These are phyloP conservation scores for Suillia variegata DNA, from an alignment of 2,888 invertebrate genomes.

Conservation along the genomic window DNA sequence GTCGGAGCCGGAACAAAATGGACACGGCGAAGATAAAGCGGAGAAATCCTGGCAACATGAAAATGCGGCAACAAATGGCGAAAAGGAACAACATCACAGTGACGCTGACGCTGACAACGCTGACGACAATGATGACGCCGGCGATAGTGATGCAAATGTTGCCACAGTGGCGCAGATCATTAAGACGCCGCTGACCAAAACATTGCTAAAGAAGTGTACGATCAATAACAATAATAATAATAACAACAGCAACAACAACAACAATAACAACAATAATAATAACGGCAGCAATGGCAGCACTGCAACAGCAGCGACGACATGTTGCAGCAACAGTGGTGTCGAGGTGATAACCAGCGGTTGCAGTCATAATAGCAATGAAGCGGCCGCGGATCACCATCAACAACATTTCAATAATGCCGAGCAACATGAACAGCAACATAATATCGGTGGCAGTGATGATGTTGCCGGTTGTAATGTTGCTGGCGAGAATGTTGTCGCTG, in stretches of 20 bases:
- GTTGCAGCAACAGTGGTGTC: constrained; percentile 13
- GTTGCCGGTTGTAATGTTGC: not conserved
- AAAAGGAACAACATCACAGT: constrained; percentile 5
- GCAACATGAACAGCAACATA: constrained; percentile 36
- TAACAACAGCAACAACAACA: constrained; percentile 15
- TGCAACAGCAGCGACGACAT: not conserved
- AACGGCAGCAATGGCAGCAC: constrained; percentile 16
- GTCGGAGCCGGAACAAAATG: constrained; percentile 32
- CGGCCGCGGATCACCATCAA: constrained; percentile 29
- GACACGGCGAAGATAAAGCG: constrained; percentile 28
- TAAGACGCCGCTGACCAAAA: constrained; percentile 49
- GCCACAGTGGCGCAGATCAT: constrained; percentile 41
- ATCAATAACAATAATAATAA: constrained; percentile 20
- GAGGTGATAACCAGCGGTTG: not conserved
- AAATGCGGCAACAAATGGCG: too few relatives aligned
- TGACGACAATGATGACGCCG: constrained; percentile 9
- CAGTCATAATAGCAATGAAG: constrained; percentile 19
- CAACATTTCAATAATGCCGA: constrained; percentile 36
- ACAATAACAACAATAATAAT: constrained; percentile 21
- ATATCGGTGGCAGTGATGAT: not conserved
- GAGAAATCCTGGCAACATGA: not conserved
- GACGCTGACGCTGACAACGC: not conserved
- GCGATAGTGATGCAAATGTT: constrained; percentile 4
- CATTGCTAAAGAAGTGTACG: constrained; percentile 49
- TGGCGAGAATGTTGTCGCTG: constrained; percentile 10